These are phyloP conservation scores for Mastomys coucha DNA, from an alignment of 2,113 vertebrate genomes.

Conservation along the genomic window DNA sequence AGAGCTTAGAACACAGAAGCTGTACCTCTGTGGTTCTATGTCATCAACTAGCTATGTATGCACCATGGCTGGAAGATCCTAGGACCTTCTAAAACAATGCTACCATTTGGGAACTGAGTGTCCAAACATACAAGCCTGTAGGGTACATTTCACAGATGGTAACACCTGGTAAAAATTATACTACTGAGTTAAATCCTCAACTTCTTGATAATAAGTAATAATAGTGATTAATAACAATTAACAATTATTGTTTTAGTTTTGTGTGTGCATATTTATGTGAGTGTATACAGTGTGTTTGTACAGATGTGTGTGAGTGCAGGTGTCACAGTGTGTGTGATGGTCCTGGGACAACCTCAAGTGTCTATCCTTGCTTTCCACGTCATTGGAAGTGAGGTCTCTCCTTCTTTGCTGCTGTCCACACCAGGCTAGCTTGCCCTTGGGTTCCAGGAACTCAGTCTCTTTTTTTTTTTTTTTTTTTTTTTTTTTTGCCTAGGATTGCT, in stretches of 20 bases:
- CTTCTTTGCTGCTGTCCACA: neutral
- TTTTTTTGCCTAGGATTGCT: neutral
- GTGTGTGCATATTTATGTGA: neutral
- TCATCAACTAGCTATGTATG: neutral
- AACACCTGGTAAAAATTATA: neutral
- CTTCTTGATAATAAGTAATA: neutral
- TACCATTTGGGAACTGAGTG: neutral
- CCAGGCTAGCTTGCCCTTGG: neutral
- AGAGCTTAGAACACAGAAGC: neutral
- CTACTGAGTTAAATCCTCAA: neutral
- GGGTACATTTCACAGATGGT: neutral
- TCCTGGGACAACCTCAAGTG: neutral
- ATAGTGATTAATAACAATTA: neutral
- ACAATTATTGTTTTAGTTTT: neutral
- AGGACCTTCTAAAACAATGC: neutral
- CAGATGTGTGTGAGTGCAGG: neutral
- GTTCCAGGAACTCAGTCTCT: neutral
- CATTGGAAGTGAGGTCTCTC: too few species aligned
- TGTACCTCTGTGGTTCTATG: neutral
- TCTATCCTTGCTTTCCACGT: neutral
- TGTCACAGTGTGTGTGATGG: neutral
- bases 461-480: too few species aligned
- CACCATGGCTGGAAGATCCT: neutral
- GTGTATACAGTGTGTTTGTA: neutral
- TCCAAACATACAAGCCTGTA: neutral